Base-by-base conservation (phyloP, 2,888 invertebrate genomes). In the Therioaphis trifolii region DNA sequence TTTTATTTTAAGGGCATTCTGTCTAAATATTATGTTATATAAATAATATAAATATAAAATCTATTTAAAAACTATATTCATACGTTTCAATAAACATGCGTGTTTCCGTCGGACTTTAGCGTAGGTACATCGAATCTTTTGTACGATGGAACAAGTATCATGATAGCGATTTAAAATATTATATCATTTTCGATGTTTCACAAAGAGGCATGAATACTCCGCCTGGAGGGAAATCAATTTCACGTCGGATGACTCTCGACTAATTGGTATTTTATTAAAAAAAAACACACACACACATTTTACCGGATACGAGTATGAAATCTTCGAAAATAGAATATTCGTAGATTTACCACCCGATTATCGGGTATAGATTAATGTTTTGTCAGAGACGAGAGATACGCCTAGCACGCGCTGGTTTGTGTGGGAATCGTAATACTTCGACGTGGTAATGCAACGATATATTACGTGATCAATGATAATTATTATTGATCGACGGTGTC, bases 401-500 rank as follows among this genome's bases (percentile, higher is more conserved):
- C n/a, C 52, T 7, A 7, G 52, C n/a, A n/a, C 52, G 52, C 5
- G 18, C 18, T 18, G 1, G 49, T 5, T 2, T 21, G 52, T 21
- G 52, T 52, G 61, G 43, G 27, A 24, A 24, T 40, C 24, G 55
- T n/a, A n/a, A n/a, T n/a, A n/a, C 15, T 24, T 75, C 24, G 12
- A 75, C 58, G 40, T 52, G 4, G 4, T 40, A 61, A 61, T 27
- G 24, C 21, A 14, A 43, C 14, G 49, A 66, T 77, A 76, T 63
- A 46, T 46, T 49, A 77, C 3, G 7, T 35, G 35, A 35, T 35
- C 3, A 35, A 35, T 35, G 35, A 35, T 35, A 35, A 35, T 35
- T 35, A 77, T 77, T 66, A 77, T 77, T 18, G 49, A 77, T 77
- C 21, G 77, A 66, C 77, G 63, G 35, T 49, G 76, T 29, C 43